Conservation (phyloP, 2,113 vertebrate genomes). For the Tiliqua scincoides region DNA sequence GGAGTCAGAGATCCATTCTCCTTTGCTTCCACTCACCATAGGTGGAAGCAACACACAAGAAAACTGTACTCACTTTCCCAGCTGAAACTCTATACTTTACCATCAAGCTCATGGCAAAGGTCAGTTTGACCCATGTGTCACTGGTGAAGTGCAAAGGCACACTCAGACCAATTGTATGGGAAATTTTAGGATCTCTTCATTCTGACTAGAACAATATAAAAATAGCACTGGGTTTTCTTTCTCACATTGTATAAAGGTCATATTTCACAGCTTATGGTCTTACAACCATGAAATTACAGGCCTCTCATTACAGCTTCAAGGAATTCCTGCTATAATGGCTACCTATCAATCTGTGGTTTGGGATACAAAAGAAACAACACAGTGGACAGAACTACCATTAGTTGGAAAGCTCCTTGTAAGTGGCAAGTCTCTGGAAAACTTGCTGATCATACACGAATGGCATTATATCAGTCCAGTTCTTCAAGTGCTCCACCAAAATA, state of each 20-base stretch:
- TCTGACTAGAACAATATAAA: not conserved
- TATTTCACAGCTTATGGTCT: constrained; percentile 49
- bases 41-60: not conserved
- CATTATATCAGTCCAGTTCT: not conserved
- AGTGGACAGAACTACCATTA: not conserved
- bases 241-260: constrained; percentile 24
- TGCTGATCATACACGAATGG: not conserved
- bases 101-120: not conserved
- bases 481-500: not conserved
- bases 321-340: constrained; percentile 37
- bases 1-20: not conserved
- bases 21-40: not conserved
- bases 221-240: constrained; percentile 2
- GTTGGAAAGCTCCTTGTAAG: constrained; percentile 18
- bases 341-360: not conserved
- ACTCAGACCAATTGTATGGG: not conserved
- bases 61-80: not conserved
- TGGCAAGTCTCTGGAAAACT: not conserved
- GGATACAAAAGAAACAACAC: constrained; percentile 23
- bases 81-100: not conserved
- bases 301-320: not conserved
- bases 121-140: constrained; percentile 24
- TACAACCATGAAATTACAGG: not conserved
- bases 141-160: not conserved
- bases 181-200: not conserved